Evolutionary conservation across 2,797 vertebrate species (phyloP).

Genomic region (Urophycis tenuis): DNA sequence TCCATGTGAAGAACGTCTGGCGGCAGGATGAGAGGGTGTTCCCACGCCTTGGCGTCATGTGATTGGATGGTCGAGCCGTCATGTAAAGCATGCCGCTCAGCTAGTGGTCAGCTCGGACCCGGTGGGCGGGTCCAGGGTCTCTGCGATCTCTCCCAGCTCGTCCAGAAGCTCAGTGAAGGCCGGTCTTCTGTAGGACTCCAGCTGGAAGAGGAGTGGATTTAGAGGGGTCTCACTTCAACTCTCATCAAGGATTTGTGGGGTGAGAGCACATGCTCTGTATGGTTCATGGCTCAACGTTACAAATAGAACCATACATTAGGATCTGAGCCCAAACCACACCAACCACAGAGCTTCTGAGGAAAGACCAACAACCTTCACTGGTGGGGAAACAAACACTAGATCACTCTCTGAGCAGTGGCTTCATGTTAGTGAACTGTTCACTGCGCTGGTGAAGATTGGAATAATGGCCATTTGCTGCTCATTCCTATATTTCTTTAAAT

Average conservation of each 20-base stretch:
- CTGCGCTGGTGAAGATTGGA: too few relatives aligned
- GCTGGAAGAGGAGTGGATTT: constrained; percentile 47
- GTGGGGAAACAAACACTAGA: too few relatives aligned
- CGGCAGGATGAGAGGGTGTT: neutral
- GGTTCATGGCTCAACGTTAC: too few relatives aligned
- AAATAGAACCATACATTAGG: too few relatives aligned
- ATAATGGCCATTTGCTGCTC: neutral
- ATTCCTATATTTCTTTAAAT: neutral
- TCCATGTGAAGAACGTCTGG: neutral
- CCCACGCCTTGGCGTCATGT: neutral
- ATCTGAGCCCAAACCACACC: too few relatives aligned
- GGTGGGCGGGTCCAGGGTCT: constrained; percentile 66
- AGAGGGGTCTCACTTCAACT: neutral
- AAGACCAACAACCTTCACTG: too few relatives aligned
- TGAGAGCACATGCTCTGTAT: too few relatives aligned
- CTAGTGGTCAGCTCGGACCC: constrained; percentile 54
- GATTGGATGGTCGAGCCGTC: constrained; percentile 2
- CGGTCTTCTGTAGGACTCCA: constrained; percentile 79
- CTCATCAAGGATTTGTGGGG: too few relatives aligned
- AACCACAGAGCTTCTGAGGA: too few relatives aligned
- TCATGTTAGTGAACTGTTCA: too few relatives aligned
- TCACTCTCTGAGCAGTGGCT: too few relatives aligned
- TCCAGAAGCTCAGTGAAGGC: constrained; percentile 81
- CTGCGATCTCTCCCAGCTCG: constrained; percentile 70
- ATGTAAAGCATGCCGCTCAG: constrained; percentile 45